Evolutionary conservation across 2,888 invertebrate genomes (phyloP), one percentile per base, ranked within the genome.

Genomic region (Mycalesis mineus): DNA sequence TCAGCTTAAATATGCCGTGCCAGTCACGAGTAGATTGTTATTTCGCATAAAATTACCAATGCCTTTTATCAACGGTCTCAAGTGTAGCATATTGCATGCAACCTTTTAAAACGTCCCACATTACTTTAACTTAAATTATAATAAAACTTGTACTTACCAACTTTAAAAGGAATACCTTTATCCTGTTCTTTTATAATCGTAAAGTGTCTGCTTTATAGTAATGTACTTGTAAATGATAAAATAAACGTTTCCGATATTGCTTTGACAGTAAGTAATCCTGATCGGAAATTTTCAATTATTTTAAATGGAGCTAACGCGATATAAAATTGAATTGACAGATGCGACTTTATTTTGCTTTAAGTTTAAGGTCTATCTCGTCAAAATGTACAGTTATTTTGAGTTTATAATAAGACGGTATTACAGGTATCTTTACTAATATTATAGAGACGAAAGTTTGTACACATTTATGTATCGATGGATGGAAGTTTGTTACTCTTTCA

Each of bases 131-230:
- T 44, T 44, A 11, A 47, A 47, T 31, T 14, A 7, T n/a, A 47
- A 47, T 47, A 33, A 47, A 47, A 47, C 47, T 47, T 47, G 47
- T 47, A 33, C 15, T 33, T 33, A 15, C 15, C 31, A 11, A 31
- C 15, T 47, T 33, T 15, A 47, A 15, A 47, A 33, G 47, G 47
- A 47, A 47, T 47, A 47, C 11, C 2, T 33, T 47, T 47, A 47
- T 47, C 47, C 33, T 47, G 15, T 15, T 11, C 33, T 9, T 15
- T 33, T 47, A 11, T 17, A 31, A 47, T 15, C 47, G 15, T 47
- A 47, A 47, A 47, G 11, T 33, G 9, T 31, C 29, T 45, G 31
- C 33, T 47, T 47, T 47, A 45, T 29, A 31, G 31, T 45, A 33
- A 31, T 47, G 47, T 33, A 15, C 15, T 31, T 33, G 47, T 33